Evolutionary conservation across 2,797 vertebrate genomes (phyloP).

Genomic region (Coendou prehensilis): DNA sequence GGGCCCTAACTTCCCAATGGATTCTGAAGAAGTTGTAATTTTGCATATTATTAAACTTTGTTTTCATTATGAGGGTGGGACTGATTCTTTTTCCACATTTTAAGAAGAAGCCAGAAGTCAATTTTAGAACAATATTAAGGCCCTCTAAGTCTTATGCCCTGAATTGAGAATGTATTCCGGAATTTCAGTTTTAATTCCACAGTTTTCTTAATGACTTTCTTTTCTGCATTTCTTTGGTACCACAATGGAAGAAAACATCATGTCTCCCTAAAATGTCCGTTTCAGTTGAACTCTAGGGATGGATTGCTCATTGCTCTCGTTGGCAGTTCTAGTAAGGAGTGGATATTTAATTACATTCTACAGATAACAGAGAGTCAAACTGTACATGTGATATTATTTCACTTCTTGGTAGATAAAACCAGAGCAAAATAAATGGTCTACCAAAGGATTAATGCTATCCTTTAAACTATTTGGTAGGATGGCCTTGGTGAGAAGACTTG

Average conservation of each 20-base stretch:
- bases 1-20: background rate
- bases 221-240: slow-evolving; percentile 51
- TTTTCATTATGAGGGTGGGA: background rate
- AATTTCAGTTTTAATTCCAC: background rate
- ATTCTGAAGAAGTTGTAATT: background rate
- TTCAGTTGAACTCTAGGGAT: slow-evolving; percentile 3
- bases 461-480: slow-evolving; percentile 1
- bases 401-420: slow-evolving; percentile 14
- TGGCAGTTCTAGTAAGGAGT: background rate
- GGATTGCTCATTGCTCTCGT: background rate
- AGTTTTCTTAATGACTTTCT: background rate
- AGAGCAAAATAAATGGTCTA: background rate
- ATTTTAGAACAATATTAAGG: background rate
- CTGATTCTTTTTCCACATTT: slow-evolving; percentile 19
- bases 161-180: background rate
- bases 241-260: background rate
- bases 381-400: background rate
- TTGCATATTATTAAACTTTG: slow-evolving; percentile 18
- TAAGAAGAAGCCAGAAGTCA: background rate
- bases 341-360: slow-evolving; percentile 44
- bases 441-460: background rate
- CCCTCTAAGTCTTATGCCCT: background rate
- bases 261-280: background rate
- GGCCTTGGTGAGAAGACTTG: background rate
- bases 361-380: background rate